Evolutionary conservation across 2,113 vertebrate genomes (phyloP).

Genomic region (Otis tarda): DNA sequence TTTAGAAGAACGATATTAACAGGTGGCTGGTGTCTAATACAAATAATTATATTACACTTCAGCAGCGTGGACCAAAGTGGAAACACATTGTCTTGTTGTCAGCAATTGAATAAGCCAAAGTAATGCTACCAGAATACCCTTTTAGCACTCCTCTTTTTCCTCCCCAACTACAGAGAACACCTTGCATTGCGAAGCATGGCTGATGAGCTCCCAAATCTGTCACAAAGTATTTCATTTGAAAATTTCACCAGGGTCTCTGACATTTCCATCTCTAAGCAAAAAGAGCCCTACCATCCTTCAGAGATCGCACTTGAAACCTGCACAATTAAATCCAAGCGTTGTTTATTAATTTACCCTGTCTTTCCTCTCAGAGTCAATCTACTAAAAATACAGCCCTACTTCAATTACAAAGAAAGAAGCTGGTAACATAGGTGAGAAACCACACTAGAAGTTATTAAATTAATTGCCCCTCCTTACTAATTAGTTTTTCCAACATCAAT

Average conservation of each 20-base stretch:
- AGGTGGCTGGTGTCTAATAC: slow-evolving; percentile 83
- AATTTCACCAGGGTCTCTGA: neutral
- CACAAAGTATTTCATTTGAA: neutral
- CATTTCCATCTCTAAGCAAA: neutral
- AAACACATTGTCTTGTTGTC: slow-evolving; percentile 83
- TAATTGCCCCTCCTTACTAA: slow-evolving; percentile 63
- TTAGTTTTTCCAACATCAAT: slow-evolving; percentile 73
- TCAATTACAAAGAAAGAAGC: neutral
- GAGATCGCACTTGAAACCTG: neutral
- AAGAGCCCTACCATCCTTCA: neutral
- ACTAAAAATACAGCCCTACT: neutral
- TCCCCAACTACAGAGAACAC: neutral
- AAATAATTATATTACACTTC: slow-evolving; percentile 82
- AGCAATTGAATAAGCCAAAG: slow-evolving; percentile 73
- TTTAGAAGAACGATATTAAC: slow-evolving; percentile 87
- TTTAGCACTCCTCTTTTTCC: neutral
- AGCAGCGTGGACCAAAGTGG: slow-evolving; percentile 68
- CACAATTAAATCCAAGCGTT: neutral
- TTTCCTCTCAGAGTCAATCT: neutral
- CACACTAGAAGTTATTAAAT: slow-evolving; percentile 37
- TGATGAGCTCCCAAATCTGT: neutral
- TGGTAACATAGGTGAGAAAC: slow-evolving; percentile 34
- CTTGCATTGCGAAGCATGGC: neutral
- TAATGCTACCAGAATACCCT: neutral
- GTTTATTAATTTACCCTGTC: neutral